These are phyloP conservation scores for Tenualosa thibaudeaui DNA, from an alignment of 2,797 vertebrate genomes.

Conservation along the genomic window DNA sequence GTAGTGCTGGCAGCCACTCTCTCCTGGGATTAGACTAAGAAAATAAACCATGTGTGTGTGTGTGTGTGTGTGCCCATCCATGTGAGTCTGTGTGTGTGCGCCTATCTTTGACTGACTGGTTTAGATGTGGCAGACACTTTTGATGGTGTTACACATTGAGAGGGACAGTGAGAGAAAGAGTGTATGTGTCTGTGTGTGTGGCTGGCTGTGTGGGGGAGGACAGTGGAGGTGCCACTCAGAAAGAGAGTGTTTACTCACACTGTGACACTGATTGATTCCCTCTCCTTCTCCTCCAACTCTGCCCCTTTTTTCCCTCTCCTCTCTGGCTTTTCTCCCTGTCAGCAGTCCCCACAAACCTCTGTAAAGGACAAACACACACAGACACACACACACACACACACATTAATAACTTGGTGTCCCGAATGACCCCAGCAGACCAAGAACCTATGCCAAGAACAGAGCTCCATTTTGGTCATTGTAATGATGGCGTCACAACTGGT, in stretches of 20 bases:
- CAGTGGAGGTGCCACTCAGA: constrained; percentile 49
- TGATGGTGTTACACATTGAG: constrained; percentile 40
- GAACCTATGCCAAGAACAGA: neutral
- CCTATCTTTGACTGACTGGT: constrained; percentile 38
- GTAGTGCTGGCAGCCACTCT: constrained; percentile 11
- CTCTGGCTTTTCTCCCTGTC: constrained; percentile 12
- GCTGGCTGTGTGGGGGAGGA: constrained; percentile 29
- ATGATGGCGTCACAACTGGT: neutral
- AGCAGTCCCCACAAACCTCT: neutral
- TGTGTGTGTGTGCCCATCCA: constrained; percentile 28
- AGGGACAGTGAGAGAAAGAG: neutral
- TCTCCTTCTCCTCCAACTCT: constrained; percentile 30
- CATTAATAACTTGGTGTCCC: too few relatives aligned
- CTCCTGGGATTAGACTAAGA: neutral
- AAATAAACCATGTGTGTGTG: neutral
- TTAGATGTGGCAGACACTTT: constrained; percentile 46
- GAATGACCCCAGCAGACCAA: too few relatives aligned
- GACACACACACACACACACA: neutral
- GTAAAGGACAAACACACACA: neutral
- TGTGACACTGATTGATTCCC: constrained; percentile 44
- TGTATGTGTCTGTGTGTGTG: constrained; percentile 23
- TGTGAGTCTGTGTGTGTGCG: constrained; percentile 12
- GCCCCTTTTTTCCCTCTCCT: constrained; percentile 25
- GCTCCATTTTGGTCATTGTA: neutral
- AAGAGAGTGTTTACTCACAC: constrained; percentile 49